Base-by-base conservation (phyloP, 2,888 invertebrate genomes). In the Ametastegia equiseti region DNA sequence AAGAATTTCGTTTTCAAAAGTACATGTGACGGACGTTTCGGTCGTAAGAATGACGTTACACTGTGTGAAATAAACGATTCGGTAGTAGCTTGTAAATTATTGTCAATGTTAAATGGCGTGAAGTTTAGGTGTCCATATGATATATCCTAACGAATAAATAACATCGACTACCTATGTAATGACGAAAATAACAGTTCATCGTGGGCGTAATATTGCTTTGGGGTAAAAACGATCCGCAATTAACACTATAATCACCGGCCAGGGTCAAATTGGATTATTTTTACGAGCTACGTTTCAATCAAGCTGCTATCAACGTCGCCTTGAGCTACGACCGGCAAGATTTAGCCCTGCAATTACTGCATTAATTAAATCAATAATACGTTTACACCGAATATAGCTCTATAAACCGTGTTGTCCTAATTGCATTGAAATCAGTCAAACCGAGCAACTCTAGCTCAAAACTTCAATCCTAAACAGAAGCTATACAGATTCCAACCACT, bases 261-360 rank as follows among this genome's bases (percentile, higher is more conserved):
- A 86, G 84, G n/a, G 85, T 85, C 83, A 89, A 90, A 91, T 90
- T 91, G 89, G 89, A 89, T 91, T 90, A 90, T 90, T 91, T 90
- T 90, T 90, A 89, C 88, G 86, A 87, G 86, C 85, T 88, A 91
- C 91, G 86, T 91, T 91, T 91, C 90, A 91, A 91, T 91, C 90
- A 90, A 87, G 87, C 86, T 57, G 60, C 87, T 87, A 86, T 89
- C 89, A 88, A 89, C 88, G 88, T 91, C 90, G 90, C 91, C 91
- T 85, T 88, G 83, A 91, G 91, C 90, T 86, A 91, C 89, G 87
- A 63, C 33, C 88, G 88, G 86, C 89, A 90, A 88, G 88, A 89
- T 90, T 89, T 87, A 86, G 90, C 85, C 89, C 90, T 86, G 89
- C 90, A 90, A 91, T 91, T 91, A 91, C 88, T 87, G 85, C 86